These are phyloP conservation scores for Pinctada fucata DNA, from an alignment of 2,888 invertebrate species.

Conservation along the genomic window DNA sequence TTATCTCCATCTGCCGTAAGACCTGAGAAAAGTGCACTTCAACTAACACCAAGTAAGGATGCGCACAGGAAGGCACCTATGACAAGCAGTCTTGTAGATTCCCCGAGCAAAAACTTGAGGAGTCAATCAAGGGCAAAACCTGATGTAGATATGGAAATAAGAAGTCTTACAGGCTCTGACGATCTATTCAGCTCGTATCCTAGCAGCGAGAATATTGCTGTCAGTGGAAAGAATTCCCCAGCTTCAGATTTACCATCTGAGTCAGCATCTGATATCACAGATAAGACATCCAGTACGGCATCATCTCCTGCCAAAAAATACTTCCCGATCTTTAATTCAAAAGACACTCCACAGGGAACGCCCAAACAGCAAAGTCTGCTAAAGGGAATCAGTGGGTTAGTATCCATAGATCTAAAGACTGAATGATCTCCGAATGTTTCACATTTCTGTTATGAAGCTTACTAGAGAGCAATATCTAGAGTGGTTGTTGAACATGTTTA, in stretches of 20 bases:
- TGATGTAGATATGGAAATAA: neutral
- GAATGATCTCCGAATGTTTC: too few relatives aligned
- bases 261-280: neutral
- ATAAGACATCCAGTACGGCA: constrained; percentile 1
- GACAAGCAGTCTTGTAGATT: too few relatives aligned
- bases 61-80: too few relatives aligned
- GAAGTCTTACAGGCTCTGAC: neutral
- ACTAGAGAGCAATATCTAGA: too few relatives aligned
- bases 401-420: too few relatives aligned
- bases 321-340: constrained; percentile 36
- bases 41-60: neutral
- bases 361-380: neutral
- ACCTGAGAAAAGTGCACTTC: neutral
- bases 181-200: neutral
- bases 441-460: too few relatives aligned
- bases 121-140: neutral
- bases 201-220: neutral
- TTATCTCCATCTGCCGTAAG: neutral
- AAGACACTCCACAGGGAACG: neutral
- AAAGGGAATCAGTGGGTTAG: neutral
- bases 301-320: constrained; percentile 9
- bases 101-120: neutral
- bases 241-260: neutral
- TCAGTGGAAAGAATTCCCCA: neutral
- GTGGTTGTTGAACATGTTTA: too few relatives aligned